phyloP scores from a whole-genome alignment of 2,888 invertebrate genomes.

The Phytoseiulus persimilis region DNA sequence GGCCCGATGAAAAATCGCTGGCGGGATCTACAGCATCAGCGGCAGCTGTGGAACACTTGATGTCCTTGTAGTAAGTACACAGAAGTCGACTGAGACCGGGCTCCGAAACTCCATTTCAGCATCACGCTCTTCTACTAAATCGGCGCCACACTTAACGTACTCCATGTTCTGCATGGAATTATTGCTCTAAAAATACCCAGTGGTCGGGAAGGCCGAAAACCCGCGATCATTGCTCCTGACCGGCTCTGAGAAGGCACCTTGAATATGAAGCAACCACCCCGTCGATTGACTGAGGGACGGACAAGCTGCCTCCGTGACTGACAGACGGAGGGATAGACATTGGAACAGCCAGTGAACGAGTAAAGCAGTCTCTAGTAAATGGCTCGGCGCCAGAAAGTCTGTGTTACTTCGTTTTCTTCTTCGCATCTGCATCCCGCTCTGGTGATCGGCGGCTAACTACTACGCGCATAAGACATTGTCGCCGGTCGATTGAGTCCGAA shows the following conservation, averaged over 20 bases:
- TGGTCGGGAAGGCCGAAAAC: too few species aligned
- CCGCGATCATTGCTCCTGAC: too few species aligned
- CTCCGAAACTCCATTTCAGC: too few species aligned
- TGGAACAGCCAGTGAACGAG: neutral
- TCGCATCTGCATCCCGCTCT: neutral
- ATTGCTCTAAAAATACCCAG: too few species aligned
- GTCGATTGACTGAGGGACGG: neutral
- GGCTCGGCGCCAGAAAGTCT: neutral
- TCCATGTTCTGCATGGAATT: too few species aligned
- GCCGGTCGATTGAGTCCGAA: neutral
- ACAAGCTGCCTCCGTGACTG: neutral
- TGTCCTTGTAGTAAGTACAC: too few species aligned
- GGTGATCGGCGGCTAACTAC: neutral
- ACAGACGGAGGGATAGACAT: neutral
- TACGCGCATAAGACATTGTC: neutral
- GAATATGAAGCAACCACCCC: neutral
- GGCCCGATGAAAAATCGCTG: neutral
- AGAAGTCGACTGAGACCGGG: too few species aligned
- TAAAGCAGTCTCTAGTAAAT: constrained; percentile 34
- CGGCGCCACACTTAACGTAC: too few species aligned
- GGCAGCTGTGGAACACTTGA: neutral
- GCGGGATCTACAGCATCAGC: neutral
- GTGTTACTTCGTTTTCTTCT: neutral
- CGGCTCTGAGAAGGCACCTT: neutral
- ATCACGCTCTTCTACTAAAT: too few species aligned